phyloP scores from a whole-genome alignment of 1,140 invertebrate species.

The Sitobion miscanthi region DNA sequence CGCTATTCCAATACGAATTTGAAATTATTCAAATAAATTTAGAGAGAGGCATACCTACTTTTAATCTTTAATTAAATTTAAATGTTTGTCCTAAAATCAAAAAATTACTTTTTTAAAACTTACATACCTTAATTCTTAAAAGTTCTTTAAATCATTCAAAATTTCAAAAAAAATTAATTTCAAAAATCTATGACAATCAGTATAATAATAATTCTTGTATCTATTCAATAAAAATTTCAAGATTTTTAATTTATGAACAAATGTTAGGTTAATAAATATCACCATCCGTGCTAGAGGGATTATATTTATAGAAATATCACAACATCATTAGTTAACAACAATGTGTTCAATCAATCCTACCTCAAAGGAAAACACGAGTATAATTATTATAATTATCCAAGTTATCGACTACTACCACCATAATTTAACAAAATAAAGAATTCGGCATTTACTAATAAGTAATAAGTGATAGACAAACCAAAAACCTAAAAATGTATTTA shows the following conservation, averaged over 20 bases:
- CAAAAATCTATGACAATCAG: too few relatives aligned
- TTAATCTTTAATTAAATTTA: too few relatives aligned
- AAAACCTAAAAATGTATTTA: not conserved
- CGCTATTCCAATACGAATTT: too few relatives aligned
- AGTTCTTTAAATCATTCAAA: too few relatives aligned
- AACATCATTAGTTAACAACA: not conserved
- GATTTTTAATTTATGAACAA: not conserved
- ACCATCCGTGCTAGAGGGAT: not conserved
- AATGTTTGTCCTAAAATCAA: too few relatives aligned
- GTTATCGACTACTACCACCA: not conserved
- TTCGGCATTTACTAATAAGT: not conserved
- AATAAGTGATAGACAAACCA: not conserved
- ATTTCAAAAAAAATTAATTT: too few relatives aligned
- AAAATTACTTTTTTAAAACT: too few relatives aligned
- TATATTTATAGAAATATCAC: not conserved
- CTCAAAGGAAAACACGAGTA: not conserved
- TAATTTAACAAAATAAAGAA: not conserved
- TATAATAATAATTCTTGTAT: too few relatives aligned
- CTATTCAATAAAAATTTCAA: too few relatives aligned
- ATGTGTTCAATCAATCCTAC: not conserved
- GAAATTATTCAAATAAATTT: too few relatives aligned
- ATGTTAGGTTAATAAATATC: not conserved
- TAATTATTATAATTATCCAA: not conserved
- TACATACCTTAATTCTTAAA: too few relatives aligned
- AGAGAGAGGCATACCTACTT: too few relatives aligned